Percentiles rank a stretch among this genome's conserved stretches.
Conservation (phyloP, 1,140 invertebrate genomes). For the Microplitis mediator region DNA sequence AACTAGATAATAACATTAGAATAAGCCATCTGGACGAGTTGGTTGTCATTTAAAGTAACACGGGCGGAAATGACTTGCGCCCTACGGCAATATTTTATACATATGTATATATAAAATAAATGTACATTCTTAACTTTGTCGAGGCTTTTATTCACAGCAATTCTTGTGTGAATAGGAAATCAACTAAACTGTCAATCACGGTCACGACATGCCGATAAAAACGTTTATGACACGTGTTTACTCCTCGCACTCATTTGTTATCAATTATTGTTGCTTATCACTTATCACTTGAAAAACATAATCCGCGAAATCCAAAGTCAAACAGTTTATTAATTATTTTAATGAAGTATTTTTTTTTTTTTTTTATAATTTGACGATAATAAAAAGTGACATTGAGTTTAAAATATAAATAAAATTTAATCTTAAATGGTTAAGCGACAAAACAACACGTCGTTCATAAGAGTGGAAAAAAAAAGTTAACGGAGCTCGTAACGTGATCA, state of each 20-base stretch:
- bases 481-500: constrained; percentile 43
- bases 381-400: background rate
- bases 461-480: constrained; percentile 36
- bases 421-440: constrained; percentile 3
- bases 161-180: background rate
- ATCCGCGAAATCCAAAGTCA: background rate
- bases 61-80: constrained; percentile 10
- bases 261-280: background rate
- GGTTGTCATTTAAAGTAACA: background rate
- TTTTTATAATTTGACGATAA: background rate
- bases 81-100: background rate
- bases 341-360: background rate
- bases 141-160: background rate
- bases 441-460: constrained; percentile 2
- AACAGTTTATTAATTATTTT: background rate
- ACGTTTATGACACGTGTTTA: background rate
- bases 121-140: background rate
- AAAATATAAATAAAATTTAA: background rate
- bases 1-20: too few species aligned
- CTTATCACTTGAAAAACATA: background rate
- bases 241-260: background rate
- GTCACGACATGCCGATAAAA: constrained; percentile 4
- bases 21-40: background rate
- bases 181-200: constrained; percentile 1
- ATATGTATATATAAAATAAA: too few species aligned